These are phyloP conservation scores for Lasioglossum figueresi DNA, from an alignment of 2,888 invertebrate species.

Conservation along the genomic window DNA sequence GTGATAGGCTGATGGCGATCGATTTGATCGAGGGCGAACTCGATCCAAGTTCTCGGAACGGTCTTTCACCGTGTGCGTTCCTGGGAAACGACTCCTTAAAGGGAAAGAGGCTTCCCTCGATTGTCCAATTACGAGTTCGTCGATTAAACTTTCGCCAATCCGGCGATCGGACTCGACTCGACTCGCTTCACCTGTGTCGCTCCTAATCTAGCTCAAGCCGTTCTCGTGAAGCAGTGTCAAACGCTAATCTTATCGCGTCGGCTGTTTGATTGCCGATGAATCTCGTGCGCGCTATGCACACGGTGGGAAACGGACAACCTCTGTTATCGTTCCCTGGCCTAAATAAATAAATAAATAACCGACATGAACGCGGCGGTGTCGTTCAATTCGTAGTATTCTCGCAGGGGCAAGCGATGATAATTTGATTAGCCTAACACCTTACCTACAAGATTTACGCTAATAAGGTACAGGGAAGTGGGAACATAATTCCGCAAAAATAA, in stretches of 20 bases:
- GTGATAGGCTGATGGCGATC: slow-evolving; percentile 14
- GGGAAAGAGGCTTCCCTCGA: slow-evolving; percentile 62
- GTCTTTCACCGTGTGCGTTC: slow-evolving; percentile 61
- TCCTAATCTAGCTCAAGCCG: slow-evolving; percentile 22
- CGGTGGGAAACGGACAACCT: background rate
- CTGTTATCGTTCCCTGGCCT: background rate
- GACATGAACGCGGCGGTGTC: background rate
- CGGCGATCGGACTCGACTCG: slow-evolving; percentile 2
- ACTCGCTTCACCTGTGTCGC: slow-evolving; percentile 22
- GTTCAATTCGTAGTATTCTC: background rate
- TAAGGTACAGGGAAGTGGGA: background rate
- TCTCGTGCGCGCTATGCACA: background rate
- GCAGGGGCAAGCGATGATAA: background rate
- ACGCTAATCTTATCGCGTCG: slow-evolving; percentile 46
- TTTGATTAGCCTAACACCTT: background rate
- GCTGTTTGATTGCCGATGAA: background rate
- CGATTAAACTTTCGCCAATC: slow-evolving; percentile 69
- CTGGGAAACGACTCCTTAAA: slow-evolving; percentile 54
- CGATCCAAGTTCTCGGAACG: slow-evolving; percentile 53
- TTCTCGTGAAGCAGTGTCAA: slow-evolving; percentile 25
- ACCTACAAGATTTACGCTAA: background rate
- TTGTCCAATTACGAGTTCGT: slow-evolving; percentile 56
- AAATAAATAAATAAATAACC: slow-evolving; percentile 4
- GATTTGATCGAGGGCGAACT: slow-evolving; percentile 59
- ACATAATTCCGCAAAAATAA: background rate